Evolutionary conservation across 2,113 vertebrate genomes (phyloP).

Genomic region (Psophia crepitans): DNA sequence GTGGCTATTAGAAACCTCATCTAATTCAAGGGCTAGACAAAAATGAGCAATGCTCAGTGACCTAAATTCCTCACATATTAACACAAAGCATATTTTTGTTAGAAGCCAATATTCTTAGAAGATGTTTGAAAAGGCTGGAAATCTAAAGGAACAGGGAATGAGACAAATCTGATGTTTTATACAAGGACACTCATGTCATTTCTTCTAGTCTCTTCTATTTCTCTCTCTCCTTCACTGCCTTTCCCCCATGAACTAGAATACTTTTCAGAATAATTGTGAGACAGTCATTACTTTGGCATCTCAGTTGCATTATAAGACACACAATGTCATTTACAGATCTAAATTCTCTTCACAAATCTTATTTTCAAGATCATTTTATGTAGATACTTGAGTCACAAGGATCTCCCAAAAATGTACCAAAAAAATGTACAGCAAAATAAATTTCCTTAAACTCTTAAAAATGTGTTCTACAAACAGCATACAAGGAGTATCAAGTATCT

Average conservation of each 20-base stretch:
- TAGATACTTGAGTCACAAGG: not conserved
- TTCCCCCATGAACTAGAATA: not conserved
- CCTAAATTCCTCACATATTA: constrained; percentile 40
- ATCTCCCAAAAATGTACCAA: not conserved
- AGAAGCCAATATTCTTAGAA: constrained; percentile 40
- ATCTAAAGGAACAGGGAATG: not conserved
- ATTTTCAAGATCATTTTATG: not conserved
- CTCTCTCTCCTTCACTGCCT: not conserved
- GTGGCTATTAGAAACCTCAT: constrained; percentile 17
- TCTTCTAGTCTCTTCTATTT: not conserved
- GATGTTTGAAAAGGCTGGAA: constrained; percentile 13
- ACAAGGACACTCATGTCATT: not conserved
- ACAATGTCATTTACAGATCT: not conserved
- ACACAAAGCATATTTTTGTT: constrained; percentile 27
- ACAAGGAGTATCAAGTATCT: not conserved
- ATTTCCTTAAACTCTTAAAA: not conserved
- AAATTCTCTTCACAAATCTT: not conserved
- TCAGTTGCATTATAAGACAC: not conserved
- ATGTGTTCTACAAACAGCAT: not conserved
- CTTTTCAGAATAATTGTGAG: not conserved
- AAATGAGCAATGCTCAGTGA: constrained; percentile 50
- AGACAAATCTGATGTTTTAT: not conserved
- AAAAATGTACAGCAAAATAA: not conserved
- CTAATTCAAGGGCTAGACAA: constrained; percentile 39
- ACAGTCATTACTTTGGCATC: not conserved